Conservation (phyloP, 2,888 invertebrate species). For the Apantesis nais region DNA sequence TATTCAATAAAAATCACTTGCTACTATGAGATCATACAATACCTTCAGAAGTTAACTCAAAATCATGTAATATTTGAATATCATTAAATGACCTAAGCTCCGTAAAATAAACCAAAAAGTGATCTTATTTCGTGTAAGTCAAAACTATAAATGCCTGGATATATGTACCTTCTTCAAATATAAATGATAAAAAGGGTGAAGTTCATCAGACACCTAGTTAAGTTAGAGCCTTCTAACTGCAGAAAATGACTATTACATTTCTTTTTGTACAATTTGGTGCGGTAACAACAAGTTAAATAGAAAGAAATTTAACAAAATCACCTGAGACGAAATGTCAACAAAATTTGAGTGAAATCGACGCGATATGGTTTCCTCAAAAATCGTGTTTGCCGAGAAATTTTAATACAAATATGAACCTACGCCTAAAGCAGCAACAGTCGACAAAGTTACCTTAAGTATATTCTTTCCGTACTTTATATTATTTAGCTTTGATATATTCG, state of each 20-base stretch:
- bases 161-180: background rate
- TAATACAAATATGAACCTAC: conserved; percentile 37
- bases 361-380: background rate
- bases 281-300: background rate
- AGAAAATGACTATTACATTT: background rate
- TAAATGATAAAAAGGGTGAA: background rate
- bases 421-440: conserved; percentile 55
- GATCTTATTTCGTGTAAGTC: background rate
- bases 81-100: background rate
- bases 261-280: background rate
- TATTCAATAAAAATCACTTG: too few species aligned
- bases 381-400: background rate
- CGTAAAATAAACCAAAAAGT: background rate
- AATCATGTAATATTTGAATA: background rate
- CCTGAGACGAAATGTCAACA: background rate
- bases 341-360: background rate
- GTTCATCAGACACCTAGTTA: background rate
- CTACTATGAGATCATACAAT: too few species aligned
- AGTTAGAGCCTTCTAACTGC: background rate
- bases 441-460: conserved; percentile 70
- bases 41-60: background rate
- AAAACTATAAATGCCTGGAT: background rate
- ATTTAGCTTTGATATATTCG: conserved; percentile 83
- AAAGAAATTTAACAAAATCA: background rate
- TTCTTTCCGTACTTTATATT: conserved; percentile 79